Conservation (phyloP, 2,888 invertebrate genomes). For the Harpalus rufipes region DNA sequence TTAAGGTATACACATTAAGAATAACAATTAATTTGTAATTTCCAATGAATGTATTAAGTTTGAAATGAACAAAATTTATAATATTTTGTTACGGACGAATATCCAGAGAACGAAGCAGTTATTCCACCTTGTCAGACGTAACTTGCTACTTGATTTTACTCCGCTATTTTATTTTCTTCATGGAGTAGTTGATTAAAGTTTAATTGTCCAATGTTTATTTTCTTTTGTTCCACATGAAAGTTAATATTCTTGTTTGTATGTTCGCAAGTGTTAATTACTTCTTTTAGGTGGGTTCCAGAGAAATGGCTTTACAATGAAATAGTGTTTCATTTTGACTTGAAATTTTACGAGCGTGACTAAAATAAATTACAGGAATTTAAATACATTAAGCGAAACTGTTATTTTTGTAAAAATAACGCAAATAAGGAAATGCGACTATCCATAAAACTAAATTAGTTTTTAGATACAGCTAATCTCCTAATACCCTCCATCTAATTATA, state of each 20-base stretch:
- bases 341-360: constrained; percentile 32
- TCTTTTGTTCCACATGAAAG: constrained; percentile 46
- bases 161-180: constrained; percentile 21
- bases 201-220: constrained; percentile 48
- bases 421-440: not conserved
- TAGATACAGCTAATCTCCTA: not conserved
- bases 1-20: too few species aligned
- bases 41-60: too few species aligned
- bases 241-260: constrained; percentile 53
- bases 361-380: constrained; percentile 37
- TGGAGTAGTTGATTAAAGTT: constrained; percentile 48
- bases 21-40: too few species aligned
- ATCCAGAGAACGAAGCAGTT: too few species aligned
- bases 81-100: too few species aligned
- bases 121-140: too few species aligned
- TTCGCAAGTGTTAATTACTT: constrained; percentile 44
- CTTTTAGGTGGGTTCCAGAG: constrained; percentile 24
- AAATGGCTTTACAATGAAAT: constrained; percentile 30
- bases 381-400: constrained; percentile 38
- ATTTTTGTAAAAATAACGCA: constrained; percentile 13
- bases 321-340: constrained; percentile 16
- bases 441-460: constrained; percentile 6
- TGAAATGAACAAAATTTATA: too few species aligned
- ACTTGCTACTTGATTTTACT: constrained; percentile 33
- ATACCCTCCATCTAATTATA: not conserved